Evolutionary conservation across 2,113 vertebrate species (phyloP).

Genomic region (Megaceryle torquata): DNA sequence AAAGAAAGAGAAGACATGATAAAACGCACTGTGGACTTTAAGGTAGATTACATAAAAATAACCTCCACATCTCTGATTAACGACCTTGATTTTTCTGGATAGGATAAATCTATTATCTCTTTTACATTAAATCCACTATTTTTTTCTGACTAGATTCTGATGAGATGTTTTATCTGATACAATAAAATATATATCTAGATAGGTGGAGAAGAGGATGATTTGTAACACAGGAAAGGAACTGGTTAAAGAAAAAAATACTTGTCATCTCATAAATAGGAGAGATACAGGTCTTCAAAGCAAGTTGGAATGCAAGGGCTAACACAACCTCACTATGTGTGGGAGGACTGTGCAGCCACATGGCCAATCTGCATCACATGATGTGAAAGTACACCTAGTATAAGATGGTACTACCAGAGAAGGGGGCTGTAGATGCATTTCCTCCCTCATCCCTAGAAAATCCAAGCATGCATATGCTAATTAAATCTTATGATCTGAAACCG

Average conservation of each 20-base stretch:
- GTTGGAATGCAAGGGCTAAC: neutral
- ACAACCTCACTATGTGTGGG: fast-evolving
- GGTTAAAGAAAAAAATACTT: neutral
- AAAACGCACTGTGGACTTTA: neutral
- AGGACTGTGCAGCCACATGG: neutral
- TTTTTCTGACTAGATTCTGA: neutral
- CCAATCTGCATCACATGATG: neutral
- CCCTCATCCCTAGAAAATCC: neutral
- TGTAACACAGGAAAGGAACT: neutral
- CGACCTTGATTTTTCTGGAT: neutral
- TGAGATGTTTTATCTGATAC: neutral
- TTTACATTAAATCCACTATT: neutral
- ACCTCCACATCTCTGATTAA: neutral
- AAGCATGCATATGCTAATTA: neutral
- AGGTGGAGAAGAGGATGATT: neutral
- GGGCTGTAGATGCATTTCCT: neutral
- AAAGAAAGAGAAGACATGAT: neutral
- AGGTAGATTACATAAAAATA: neutral
- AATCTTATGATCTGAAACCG: neutral
- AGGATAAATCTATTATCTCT: neutral
- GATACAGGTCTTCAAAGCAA: neutral
- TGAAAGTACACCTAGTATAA: neutral
- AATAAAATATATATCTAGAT: neutral
- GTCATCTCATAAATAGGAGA: neutral
- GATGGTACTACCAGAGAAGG: neutral